Evolutionary conservation across 1,140 invertebrate genomes (phyloP).

Genomic region (Hormaphis cornu): DNA sequence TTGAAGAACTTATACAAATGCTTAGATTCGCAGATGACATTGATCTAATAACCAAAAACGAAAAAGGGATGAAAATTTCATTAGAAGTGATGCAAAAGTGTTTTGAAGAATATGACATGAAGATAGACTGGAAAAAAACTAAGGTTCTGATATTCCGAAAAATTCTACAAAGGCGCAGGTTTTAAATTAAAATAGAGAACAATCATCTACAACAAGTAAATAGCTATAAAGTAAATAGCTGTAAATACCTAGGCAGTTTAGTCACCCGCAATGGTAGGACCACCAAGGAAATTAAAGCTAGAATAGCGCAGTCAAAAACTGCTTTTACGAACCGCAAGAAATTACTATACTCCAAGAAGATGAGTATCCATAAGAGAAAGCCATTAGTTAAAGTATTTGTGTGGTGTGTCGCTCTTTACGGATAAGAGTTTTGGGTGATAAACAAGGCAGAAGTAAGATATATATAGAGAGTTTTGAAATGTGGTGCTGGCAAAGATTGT

Average conservation of each 20-base stretch:
- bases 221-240: not conserved
- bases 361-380: too few species aligned
- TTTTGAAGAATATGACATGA: not conserved
- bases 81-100: not conserved
- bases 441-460: not conserved
- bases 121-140: not conserved
- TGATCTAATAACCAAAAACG: not conserved
- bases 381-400: not conserved
- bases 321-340: constrained; percentile 6
- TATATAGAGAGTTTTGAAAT: not conserved
- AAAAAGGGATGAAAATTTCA: not conserved
- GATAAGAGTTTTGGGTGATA: not conserved
- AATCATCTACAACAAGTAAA: not conserved
- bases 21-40: not conserved
- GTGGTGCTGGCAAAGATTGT: not conserved
- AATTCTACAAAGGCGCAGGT: not conserved
- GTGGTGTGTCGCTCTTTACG: not conserved
- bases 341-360: not conserved
- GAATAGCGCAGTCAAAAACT: not conserved
- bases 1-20: not conserved
- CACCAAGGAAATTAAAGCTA: constrained; percentile 9
- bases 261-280: not conserved
- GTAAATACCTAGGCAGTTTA: not conserved
- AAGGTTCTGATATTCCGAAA: not conserved
- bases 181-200: not conserved